phyloP scores from a whole-genome alignment of 2,797 vertebrate species.

The Sebastes itinus region DNA sequence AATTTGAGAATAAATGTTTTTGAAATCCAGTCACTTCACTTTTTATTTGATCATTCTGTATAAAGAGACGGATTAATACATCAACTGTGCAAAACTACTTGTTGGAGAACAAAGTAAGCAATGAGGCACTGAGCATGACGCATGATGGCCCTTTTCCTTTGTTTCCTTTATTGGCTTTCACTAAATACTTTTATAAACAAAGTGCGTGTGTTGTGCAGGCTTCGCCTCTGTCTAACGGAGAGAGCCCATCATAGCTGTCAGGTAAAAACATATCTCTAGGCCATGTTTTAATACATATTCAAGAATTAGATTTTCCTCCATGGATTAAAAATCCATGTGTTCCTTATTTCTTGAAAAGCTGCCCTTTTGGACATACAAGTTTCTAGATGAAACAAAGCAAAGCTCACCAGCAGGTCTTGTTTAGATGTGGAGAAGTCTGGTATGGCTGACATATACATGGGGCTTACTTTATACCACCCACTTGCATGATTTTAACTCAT shows the following conservation, averaged over 20 bases:
- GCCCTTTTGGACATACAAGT: neutral
- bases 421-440: neutral
- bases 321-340: neutral
- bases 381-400: neutral
- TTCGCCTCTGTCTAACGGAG: neutral
- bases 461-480: constrained; percentile 13
- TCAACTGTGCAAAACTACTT: neutral
- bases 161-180: constrained; percentile 23
- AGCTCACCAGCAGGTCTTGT: constrained; percentile 16
- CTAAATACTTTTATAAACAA: constrained; percentile 13
- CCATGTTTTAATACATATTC: neutral
- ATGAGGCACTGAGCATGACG: neutral
- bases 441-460: constrained; percentile 9
- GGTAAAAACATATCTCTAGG: neutral
- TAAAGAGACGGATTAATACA: neutral
- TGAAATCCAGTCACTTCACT: neutral
- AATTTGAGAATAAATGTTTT: neutral
- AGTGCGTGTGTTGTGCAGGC: neutral
- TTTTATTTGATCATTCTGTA: constrained; percentile 15
- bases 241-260: neutral
- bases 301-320: neutral
- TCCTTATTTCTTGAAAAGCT: neutral
- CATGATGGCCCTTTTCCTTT: neutral
- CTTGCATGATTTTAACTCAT: neutral
- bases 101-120: neutral